Evolutionary conservation across 2,113 vertebrate species (phyloP).

Genomic region (Brachionichthys hirsutus): DNA sequence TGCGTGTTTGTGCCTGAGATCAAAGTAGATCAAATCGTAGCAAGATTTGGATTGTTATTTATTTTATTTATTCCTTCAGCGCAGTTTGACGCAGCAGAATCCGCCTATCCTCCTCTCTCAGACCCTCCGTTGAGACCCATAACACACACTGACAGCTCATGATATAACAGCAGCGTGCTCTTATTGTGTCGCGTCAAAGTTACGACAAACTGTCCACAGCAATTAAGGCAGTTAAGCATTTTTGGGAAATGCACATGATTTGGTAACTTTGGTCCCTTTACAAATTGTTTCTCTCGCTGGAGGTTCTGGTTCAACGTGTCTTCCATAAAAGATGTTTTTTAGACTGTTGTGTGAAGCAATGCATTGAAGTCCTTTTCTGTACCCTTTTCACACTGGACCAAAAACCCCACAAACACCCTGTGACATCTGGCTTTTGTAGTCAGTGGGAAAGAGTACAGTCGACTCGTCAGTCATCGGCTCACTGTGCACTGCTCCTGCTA

Average conservation of each 20-base stretch:
- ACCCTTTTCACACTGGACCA: neutral
- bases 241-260: conserved; percentile 27
- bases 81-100: conserved; percentile 35
- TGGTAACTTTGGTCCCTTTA: conserved; percentile 22
- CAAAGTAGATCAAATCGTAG: conserved; percentile 25
- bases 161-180: conserved; percentile 16
- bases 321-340: neutral
- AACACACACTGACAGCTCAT: conserved; percentile 18
- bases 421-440: neutral
- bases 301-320: conserved; percentile 1
- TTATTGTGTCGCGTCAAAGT: conserved; percentile 7
- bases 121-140: conserved; percentile 29
- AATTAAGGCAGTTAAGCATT: conserved; percentile 4
- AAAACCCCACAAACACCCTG: neutral
- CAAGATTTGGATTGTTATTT: conserved; percentile 8
- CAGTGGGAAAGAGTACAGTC: neutral
- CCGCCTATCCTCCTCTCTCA: conserved; percentile 30
- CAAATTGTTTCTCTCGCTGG: conserved; percentile 16
- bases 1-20: conserved; percentile 3
- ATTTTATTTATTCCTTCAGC: conserved; percentile 20
- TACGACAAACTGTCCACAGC: conserved; percentile 22
- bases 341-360: neutral
- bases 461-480: neutral
- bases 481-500: neutral
- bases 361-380: neutral